Base-by-base conservation (phyloP, 2,113 vertebrate genomes). In the Glareola pratincola region DNA sequence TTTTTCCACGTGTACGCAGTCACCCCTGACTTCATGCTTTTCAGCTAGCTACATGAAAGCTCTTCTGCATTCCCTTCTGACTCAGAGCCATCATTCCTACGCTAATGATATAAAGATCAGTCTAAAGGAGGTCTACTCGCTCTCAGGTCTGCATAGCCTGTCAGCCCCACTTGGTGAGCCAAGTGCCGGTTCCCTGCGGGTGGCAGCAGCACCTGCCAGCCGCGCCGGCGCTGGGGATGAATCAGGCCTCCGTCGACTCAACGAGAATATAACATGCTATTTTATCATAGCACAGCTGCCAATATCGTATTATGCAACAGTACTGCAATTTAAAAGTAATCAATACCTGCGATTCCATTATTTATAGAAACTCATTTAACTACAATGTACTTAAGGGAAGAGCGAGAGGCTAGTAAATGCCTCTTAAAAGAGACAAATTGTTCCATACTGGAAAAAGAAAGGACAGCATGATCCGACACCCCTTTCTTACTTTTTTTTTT, bases 311-410 rank as follows among this genome's bases (percentile, higher is more conserved):
- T 84, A 72, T 69, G 60, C 48, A 81, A 83, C 62, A 59, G 43
- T 66, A 37, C 48, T 71, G 43, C 68, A 86, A 75, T 60, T 84
- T 87, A 29, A 63, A 92, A 93, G 23, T 36, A 81, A 94, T 94
- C 83, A 92, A 91, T 94, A 90, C 24, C 22, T 71, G 26, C 2
- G 6, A 86, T 94, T 84, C 85, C 20, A 36, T 86, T 90, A 66
- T 71, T 88, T 88, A 71, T n/a, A 84, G 51, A 80, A 94, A 89
- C 53, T 62, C 34, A 34, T 95, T 96, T 82, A 93, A 76, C 37
- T 81, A 84, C 73, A 81, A 2, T 13, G 29, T 87, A 57, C 56
- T 84, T 87, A 94, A 91, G 21, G 43, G 43, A 92, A 78, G 60
- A 56, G 11, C 12, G 45, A 66, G 45, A 75, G 30, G 20, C 59